Conservation (phyloP, 2,888 invertebrate species). For the Chymomyza caudatula region DNA sequence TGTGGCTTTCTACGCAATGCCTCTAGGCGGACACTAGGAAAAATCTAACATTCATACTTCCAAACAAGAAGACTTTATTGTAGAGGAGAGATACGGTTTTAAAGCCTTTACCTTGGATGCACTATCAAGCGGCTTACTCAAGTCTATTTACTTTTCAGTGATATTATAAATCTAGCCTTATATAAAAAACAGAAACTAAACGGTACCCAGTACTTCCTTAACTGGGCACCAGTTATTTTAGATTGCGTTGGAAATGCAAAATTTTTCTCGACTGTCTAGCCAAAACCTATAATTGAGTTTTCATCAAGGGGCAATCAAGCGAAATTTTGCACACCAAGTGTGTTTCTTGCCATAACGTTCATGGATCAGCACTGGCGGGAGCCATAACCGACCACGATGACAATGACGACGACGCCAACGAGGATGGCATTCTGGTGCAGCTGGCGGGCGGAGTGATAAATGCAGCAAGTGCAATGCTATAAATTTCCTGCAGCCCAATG, state of each 20-base stretch:
- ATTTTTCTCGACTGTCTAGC: neutral
- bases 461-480: constrained; percentile 57
- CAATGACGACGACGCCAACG: constrained; percentile 5
- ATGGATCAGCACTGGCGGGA: constrained; percentile 23
- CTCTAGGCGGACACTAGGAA: constrained; percentile 34
- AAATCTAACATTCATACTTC: constrained; percentile 71
- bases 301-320: constrained; percentile 73
- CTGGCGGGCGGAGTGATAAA: constrained; percentile 39
- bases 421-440: constrained; percentile 3
- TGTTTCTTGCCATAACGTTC: constrained; percentile 69
- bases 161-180: too few relatives aligned
- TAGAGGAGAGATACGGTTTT: neutral
- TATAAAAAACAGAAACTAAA: too few relatives aligned
- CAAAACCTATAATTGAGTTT: constrained; percentile 61
- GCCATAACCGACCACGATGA: neutral
- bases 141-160: too few relatives aligned
- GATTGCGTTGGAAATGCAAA: too few relatives aligned
- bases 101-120: neutral
- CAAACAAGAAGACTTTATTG: constrained; percentile 48
- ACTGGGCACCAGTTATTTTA: neutral
- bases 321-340: constrained; percentile 69
- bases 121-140: too few relatives aligned
- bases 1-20: neutral
- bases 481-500: constrained; percentile 39
- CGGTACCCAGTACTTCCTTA: constrained; percentile 1